Conservation (phyloP, 2,888 invertebrate genomes). For the Cabera pusaria region DNA sequence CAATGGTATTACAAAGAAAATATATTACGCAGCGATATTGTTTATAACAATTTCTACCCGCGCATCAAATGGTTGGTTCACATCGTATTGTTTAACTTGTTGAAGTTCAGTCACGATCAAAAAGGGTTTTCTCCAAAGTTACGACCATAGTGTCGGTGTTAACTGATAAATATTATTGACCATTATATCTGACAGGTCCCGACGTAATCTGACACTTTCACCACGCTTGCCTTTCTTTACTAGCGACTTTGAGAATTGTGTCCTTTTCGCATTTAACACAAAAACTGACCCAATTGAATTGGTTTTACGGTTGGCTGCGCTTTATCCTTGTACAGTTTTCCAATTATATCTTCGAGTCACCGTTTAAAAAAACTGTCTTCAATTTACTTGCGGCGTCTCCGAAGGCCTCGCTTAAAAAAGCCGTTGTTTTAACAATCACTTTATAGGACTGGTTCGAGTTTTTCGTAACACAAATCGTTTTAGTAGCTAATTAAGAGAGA, state of each 20-base stretch:
- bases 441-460: slow-evolving; percentile 8
- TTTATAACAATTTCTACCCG: no score
- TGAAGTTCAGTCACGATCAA: slow-evolving; percentile 45
- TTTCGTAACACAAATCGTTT: slow-evolving; percentile 4
- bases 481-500: slow-evolving; percentile 11
- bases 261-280: slow-evolving; percentile 14
- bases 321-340: slow-evolving; percentile 8
- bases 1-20: no score
- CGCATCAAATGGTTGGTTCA: no score
- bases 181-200: slow-evolving; percentile 33
- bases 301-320: slow-evolving; percentile 6
- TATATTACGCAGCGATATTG: no score
- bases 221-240: slow-evolving; percentile 29
- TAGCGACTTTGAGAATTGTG: slow-evolving; percentile 22
- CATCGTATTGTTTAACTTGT: slow-evolving; percentile 29
- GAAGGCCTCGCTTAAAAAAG: no score
- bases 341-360: slow-evolving; percentile 21
- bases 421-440: slow-evolving; percentile 2
- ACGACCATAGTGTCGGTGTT: slow-evolving; percentile 37
- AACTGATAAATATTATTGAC: slow-evolving; percentile 36
- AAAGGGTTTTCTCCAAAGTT: slow-evolving; percentile 36
- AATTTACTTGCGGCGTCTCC: slow-evolving; percentile 2
- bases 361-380: slow-evolving; percentile 1
- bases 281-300: slow-evolving; percentile 5
- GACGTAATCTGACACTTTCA: slow-evolving; percentile 35